Conservation (phyloP, 2,888 invertebrate genomes). For the Eupithecia dodoneata region DNA sequence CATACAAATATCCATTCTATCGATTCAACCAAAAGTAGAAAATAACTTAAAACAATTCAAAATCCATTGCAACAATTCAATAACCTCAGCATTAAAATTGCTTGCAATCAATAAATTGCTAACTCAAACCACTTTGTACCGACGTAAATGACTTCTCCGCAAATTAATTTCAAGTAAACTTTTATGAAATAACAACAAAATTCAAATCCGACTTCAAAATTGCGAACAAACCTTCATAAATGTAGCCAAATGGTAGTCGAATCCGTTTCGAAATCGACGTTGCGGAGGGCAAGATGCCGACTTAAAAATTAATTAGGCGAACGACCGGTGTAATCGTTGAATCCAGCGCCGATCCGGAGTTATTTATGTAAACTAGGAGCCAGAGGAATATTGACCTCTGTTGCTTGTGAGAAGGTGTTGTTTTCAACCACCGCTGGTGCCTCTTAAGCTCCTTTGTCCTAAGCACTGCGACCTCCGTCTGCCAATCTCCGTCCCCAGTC, state of each 20-base stretch:
- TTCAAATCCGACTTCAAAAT: constrained; percentile 58
- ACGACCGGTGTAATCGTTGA: constrained; percentile 81
- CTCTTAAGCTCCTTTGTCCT: constrained; percentile 58
- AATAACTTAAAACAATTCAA: constrained; percentile 17
- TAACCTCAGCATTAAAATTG: constrained; percentile 25
- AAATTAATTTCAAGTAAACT: constrained; percentile 57
- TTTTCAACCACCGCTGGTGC: constrained; percentile 54
- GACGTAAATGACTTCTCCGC: constrained; percentile 38
- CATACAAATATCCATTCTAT: not conserved
- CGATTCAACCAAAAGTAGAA: not conserved
- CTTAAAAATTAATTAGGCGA: constrained; percentile 85
- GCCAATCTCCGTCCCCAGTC: constrained; percentile 65
- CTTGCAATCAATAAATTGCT: constrained; percentile 32
- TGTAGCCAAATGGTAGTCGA: constrained; percentile 72
- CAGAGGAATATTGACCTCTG: constrained; percentile 65
- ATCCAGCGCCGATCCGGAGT: constrained; percentile 72
- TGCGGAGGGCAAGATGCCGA: constrained; percentile 71
- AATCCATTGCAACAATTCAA: constrained; percentile 26
- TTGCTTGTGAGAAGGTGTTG: constrained; percentile 56
- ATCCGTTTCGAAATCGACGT: constrained; percentile 72
- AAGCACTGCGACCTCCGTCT: constrained; percentile 50
- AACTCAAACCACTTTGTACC: constrained; percentile 28
- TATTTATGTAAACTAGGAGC: constrained; percentile 59
- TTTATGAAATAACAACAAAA: constrained; percentile 57
- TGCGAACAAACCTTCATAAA: constrained; percentile 61